These are phyloP conservation scores for Toxotes chatareus DNA, from an alignment of 2,113 vertebrate species.

Conservation along the genomic window DNA sequence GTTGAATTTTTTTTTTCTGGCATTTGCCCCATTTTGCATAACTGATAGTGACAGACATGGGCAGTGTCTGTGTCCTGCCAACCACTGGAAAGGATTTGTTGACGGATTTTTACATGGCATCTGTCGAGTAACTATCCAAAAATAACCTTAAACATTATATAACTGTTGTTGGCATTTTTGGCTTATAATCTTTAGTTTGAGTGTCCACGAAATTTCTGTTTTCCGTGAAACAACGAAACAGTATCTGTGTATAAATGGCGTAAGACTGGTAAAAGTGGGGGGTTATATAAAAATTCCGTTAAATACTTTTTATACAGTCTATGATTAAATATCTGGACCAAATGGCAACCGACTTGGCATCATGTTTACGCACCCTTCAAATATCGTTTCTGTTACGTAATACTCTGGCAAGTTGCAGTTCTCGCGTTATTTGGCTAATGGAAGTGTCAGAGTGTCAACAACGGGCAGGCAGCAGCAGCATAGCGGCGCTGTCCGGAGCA, in stretches of 20 bases:
- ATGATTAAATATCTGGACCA: too few relatives aligned
- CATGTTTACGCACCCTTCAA: background rate
- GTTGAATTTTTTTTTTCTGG: background rate
- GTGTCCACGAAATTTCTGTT: background rate
- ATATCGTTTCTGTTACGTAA: constrained; percentile 66
- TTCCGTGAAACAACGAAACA: background rate
- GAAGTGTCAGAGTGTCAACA: constrained; percentile 80
- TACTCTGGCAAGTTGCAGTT: constrained; percentile 18
- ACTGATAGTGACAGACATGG: background rate
- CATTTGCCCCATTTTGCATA: background rate
- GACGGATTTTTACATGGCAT: constrained; percentile 10
- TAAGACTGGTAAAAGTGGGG: too few relatives aligned
- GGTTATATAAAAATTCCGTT: too few relatives aligned
- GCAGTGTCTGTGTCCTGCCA: background rate
- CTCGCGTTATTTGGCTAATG: constrained; percentile 77
- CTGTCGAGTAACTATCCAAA: constrained; percentile 30
- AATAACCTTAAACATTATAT: constrained; percentile 43
- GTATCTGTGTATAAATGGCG: too few relatives aligned
- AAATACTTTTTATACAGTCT: too few relatives aligned
- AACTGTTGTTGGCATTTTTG: constrained; percentile 15
- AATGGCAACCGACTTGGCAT: too few relatives aligned
- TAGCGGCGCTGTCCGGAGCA: constrained; percentile 65
- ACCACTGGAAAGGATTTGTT: constrained; percentile 8
- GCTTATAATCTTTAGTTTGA: background rate
- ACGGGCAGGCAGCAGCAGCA: constrained; percentile 51